These are phyloP conservation scores for Podabrus alpinus DNA, from an alignment of 2,888 invertebrate genomes.

Conservation along the genomic window DNA sequence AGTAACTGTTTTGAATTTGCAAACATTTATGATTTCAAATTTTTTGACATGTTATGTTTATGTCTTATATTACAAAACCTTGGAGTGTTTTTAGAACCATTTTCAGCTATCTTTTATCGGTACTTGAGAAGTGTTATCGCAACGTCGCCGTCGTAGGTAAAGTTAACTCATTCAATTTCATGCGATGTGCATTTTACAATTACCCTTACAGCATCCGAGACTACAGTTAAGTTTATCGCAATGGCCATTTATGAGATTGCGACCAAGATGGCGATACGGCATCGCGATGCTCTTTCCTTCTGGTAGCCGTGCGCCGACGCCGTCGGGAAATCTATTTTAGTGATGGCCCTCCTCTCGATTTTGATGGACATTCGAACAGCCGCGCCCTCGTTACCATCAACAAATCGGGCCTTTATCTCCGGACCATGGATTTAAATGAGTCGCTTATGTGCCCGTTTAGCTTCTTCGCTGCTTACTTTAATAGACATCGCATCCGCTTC, in stretches of 20 bases:
- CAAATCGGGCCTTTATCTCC: constrained; percentile 33
- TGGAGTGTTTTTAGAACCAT: constrained; percentile 29
- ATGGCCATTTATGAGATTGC: constrained; percentile 57
- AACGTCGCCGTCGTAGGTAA: constrained; percentile 24
- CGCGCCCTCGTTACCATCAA: constrained; percentile 47
- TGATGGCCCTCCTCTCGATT: constrained; percentile 57
- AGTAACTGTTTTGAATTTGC: not conserved
- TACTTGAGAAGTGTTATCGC: constrained; percentile 25
- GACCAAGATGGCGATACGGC: constrained; percentile 53
- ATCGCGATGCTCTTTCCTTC: constrained; percentile 44
- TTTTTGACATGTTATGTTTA: constrained; percentile 13
- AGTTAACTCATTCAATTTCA: constrained; percentile 44
- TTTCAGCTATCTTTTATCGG: constrained; percentile 22
- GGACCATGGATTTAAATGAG: constrained; percentile 40
- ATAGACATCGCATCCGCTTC: constrained; percentile 26
- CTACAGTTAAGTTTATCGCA: constrained; percentile 52
- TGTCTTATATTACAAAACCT: constrained; percentile 27
- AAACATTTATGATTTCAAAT: not conserved
- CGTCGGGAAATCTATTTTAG: constrained; percentile 51
- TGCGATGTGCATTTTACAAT: constrained; percentile 47
- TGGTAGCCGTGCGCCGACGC: constrained; percentile 39
- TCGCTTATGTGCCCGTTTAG: constrained; percentile 31
- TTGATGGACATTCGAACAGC: constrained; percentile 57
- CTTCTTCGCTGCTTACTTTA: constrained; percentile 27
- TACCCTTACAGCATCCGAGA: constrained; percentile 41